Conservation (phyloP, 2,113 vertebrate species). For the Lasiurus borealis region DNA sequence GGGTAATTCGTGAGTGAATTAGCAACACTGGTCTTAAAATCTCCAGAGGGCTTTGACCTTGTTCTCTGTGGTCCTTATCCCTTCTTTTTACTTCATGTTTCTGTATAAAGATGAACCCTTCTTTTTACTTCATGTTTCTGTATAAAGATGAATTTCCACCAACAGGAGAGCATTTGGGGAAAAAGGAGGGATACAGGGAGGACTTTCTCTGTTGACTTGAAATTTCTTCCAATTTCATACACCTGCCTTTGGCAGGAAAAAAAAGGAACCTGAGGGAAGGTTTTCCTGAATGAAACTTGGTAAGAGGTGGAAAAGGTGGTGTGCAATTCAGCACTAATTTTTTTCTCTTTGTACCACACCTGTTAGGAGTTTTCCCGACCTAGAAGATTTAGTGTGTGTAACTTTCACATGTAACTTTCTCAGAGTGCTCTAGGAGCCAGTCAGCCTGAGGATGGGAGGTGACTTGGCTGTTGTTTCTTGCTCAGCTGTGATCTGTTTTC, state of each 20-base stretch:
- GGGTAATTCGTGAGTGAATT: background rate
- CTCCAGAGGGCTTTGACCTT: background rate
- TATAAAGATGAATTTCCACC: background rate
- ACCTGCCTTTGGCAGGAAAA: background rate
- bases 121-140: background rate
- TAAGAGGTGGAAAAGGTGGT: background rate
- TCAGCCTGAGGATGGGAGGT: constrained; percentile 51
- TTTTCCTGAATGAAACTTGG: background rate
- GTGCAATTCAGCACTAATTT: background rate
- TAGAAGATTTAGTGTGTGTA: background rate
- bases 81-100: background rate
- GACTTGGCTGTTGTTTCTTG: background rate
- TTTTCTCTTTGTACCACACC: background rate
- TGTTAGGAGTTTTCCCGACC: constrained; percentile 46
- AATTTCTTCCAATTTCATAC: background rate
- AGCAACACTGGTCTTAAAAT: background rate
- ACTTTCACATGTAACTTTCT: background rate
- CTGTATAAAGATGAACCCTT: background rate
- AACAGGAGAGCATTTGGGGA: background rate
- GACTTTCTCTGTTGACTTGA: background rate
- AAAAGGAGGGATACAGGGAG: background rate
- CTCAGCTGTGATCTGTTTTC: constrained; percentile 35
- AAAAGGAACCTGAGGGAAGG: background rate
- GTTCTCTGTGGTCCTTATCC: background rate
- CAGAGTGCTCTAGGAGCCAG: background rate